Evolutionary conservation across 2,113 vertebrate species (phyloP).

Genomic region (Thunnus maccoyii): DNA sequence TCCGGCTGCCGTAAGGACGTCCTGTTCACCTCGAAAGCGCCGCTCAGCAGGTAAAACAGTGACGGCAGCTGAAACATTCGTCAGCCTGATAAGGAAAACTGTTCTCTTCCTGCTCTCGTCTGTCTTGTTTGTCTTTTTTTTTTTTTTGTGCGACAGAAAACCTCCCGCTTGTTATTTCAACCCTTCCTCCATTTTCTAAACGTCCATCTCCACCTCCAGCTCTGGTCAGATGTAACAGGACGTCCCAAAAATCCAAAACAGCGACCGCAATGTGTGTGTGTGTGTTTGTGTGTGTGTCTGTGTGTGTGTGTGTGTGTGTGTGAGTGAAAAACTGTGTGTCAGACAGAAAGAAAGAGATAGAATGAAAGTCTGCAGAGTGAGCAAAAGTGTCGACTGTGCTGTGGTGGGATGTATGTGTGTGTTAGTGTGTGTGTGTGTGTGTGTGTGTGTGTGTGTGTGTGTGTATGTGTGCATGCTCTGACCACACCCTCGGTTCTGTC

Average conservation of each 20-base stretch:
- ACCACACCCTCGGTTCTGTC: slow-evolving; percentile 76
- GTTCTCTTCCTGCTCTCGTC: slow-evolving; percentile 22
- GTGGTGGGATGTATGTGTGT: slow-evolving; percentile 29
- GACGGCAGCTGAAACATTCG: not conserved
- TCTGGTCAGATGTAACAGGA: slow-evolving; percentile 31
- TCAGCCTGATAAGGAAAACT: not conserved
- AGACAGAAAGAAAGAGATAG: slow-evolving; percentile 44
- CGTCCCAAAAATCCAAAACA: slow-evolving; percentile 1
- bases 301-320: slow-evolving; percentile 11
- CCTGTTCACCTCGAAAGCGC: not conserved
- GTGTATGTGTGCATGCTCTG: slow-evolving; percentile 31
- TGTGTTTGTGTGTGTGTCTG: not conserved
- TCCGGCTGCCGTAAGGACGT: not conserved
- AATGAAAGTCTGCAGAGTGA: slow-evolving; percentile 65
- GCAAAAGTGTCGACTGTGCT: slow-evolving; percentile 55
- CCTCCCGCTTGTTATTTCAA: slow-evolving; percentile 41
- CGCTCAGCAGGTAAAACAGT: slow-evolving; percentile 1
- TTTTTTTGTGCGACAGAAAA: slow-evolving; percentile 8
- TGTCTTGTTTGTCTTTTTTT: not conserved
- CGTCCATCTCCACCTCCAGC: not conserved
- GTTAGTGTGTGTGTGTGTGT: slow-evolving; percentile 48
- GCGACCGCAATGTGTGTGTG: not conserved
- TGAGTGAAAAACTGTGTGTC: slow-evolving; percentile 12
- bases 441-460: slow-evolving; percentile 43
- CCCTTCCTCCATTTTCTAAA: slow-evolving; percentile 37